Evolutionary conservation across 1,140 invertebrate species (phyloP), one percentile per base, ranked within the genome.

Genomic region (Bathynomus jamesi): DNA sequence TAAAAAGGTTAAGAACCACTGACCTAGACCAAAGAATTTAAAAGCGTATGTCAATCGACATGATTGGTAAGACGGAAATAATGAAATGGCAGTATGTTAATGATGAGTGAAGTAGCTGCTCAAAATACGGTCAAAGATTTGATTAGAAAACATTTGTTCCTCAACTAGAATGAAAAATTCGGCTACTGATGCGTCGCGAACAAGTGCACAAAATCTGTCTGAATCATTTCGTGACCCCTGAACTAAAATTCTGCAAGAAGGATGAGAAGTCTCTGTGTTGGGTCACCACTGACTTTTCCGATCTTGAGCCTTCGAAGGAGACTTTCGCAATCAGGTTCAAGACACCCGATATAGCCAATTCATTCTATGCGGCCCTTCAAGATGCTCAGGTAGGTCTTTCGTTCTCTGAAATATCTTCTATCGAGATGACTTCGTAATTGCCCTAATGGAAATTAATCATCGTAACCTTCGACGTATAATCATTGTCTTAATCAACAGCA

Each of bases 121-220:
- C n/a, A n/a, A n/a, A n/a, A n/a, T n/a, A n/a, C n/a, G n/a, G n/a
- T n/a, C n/a, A n/a, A n/a, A 53, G 2, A 53, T 53, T 17, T 53
- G 2, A 3, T 2, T 53, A 3, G 40, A 17, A 2, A 53, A 53
- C 21, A 17, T 5, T 53, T 53, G 5, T 2, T 53, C 21, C 21
- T 53, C 2, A 3, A 24, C n/a, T 64, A 71, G 40, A 73, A 67
- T 32, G 63, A 72, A 8, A 76, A 53, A 77, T 83, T 11, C 85
- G 92, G 29, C 81, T 95, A 2, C 79, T 95, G 0, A 96, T 96
- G 94, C 86, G 94, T 53, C 84, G 94, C 65, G 94, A 96, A 72
- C 91, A 94, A 80, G 81, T 86, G 8, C 86, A 90, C 61, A 93
- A 93, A 79, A 88, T 96, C 32, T 96, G 94, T 83, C 92, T 93